Base-by-base conservation (phyloP, 2,888 invertebrate genomes). In the Nudaria mundana region DNA sequence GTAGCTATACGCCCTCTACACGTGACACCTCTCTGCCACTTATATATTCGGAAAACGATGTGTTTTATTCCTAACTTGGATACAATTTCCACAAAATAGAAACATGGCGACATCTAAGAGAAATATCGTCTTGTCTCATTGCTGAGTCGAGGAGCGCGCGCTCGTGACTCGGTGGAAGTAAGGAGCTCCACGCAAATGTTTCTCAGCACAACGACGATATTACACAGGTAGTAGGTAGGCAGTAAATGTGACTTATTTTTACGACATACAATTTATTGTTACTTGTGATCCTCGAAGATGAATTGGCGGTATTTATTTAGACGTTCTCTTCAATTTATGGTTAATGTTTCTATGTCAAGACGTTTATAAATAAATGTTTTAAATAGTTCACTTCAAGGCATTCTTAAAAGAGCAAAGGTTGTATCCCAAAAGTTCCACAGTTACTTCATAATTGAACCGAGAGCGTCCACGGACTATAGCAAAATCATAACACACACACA, bases 181-280 rank as follows among this genome's bases (percentile, higher is more conserved):
- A 34, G 18, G 26, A 24, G 25, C 34, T 3, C 34, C 3, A 25
- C 12, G 33, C 32, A 16, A 24, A 11, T 15, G 15, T 25, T n/a
- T 14, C 15, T 10, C 5, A 2, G 11, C 7, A 12, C 7, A 3
- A 6, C 25, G 25, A 18, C 18, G 18, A 18, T 3, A 18, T 5
- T 3, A 18, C 4, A 18, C 12, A 3, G 12, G 3, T 3, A 14
- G 14, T 3, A 14, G 22, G 8, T 23, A 25, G 22, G n/a, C 10
- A 37, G 26, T 30, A 16, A 41, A 34, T 8, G 28, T 40, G 26
- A 30, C 10, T 28, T 30, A 28, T 37, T 14, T 23, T 37, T 6
- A 26, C 16, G n/a, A 16, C 1, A 12, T 20, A 5, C 15, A 14
- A 33, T 33, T 33, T 33, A 33, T 33, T 15, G 23, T n/a, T n/a